These are phyloP conservation scores for Sciurus vulgaris DNA, from an alignment of 2,797 vertebrate genomes.

Conservation along the genomic window DNA sequence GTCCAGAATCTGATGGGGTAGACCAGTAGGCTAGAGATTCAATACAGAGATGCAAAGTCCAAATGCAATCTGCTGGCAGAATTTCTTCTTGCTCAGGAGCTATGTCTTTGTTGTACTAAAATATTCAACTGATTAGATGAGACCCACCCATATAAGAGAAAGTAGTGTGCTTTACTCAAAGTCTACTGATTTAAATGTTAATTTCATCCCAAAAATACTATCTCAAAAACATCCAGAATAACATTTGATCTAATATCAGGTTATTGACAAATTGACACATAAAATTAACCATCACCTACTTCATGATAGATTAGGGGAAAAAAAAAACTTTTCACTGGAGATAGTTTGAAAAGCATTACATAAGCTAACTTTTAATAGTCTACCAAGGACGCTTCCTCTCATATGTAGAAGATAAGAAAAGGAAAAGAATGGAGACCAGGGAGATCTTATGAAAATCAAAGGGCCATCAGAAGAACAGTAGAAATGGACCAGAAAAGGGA, in stretches of 20 bases:
- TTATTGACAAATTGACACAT: not conserved
- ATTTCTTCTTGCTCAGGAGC: not conserved
- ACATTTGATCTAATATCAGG: conserved; percentile 42
- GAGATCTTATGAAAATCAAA: too few species aligned
- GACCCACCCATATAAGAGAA: not conserved
- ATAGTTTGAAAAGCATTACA: conserved; percentile 7
- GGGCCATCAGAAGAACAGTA: too few species aligned
- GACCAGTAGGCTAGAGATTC: not conserved
- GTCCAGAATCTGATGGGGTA: not conserved
- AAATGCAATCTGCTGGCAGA: conserved; percentile 1
- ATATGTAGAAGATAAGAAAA: too few species aligned
- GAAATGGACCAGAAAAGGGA: too few species aligned
- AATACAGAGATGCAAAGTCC: not conserved
- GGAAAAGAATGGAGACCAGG: too few species aligned
- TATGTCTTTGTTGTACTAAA: conserved; percentile 32
- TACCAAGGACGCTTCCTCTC: not conserved
- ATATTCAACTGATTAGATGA: not conserved
- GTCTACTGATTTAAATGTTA: not conserved
- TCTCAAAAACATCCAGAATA: conserved; percentile 3
- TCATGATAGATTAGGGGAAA: not conserved
- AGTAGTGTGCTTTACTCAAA: not conserved
- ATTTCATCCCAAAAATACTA: not conserved
- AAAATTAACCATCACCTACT: not conserved
- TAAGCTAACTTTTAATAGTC: conserved; percentile 5
- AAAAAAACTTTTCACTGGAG: not conserved